Evolutionary conservation across 1,140 invertebrate genomes (phyloP).

Genomic region (Leptinotarsa lineolata): DNA sequence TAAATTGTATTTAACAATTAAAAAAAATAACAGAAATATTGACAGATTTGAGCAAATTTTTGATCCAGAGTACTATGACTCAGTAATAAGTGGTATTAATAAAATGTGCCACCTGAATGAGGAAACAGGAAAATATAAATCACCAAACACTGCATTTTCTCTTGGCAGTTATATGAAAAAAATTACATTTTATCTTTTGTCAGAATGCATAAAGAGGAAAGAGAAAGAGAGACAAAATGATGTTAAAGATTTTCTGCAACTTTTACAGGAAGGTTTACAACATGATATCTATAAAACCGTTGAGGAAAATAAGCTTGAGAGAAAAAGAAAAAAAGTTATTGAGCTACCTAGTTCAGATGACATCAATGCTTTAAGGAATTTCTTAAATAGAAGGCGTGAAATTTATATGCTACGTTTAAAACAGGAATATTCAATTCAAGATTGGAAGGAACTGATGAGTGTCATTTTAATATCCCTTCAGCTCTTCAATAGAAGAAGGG

Average conservation of each 20-base stretch:
- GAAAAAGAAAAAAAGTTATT: background rate
- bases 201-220: background rate
- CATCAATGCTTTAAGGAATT: background rate
- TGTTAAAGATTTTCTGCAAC: conserved; percentile 7
- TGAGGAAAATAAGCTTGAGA: background rate
- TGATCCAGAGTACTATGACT: conserved; percentile 2
- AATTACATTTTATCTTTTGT: background rate
- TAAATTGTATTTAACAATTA: background rate
- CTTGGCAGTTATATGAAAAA: background rate
- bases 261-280: conserved; percentile 8
- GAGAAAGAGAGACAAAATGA: background rate
- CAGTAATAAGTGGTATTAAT: background rate
- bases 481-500: conserved; percentile 6
- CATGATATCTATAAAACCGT: conserved; percentile 17
- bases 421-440: background rate
- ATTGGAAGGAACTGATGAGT: conserved; percentile 9
- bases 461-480: conserved; percentile 9
- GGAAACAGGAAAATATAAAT: conserved; percentile 17
- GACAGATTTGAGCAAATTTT: conserved; percentile 2
- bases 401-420: background rate
- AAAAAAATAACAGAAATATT: background rate
- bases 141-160: background rate
- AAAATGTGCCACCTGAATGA: conserved; percentile 2
- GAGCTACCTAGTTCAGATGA: background rate
- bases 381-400: background rate